Percentiles rank a stretch among this genome's conserved stretches.
These are phyloP conservation scores for Ornithoptera priamus DNA, from an alignment of 2,888 invertebrate species.

Conservation along the genomic window DNA sequence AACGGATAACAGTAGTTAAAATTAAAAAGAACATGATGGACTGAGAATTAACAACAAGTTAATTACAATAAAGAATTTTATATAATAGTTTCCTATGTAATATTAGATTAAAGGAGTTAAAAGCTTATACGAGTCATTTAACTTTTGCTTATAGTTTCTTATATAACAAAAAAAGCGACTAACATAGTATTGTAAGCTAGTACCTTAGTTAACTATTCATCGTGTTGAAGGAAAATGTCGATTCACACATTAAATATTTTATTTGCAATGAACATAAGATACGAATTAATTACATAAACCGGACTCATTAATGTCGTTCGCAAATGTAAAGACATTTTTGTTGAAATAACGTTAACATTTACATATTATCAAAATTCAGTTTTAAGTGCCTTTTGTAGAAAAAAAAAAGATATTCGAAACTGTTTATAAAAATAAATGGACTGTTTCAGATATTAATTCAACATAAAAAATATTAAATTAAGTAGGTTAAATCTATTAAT, in stretches of 20 bases:
- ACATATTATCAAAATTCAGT: conserved; percentile 1
- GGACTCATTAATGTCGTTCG: conserved; percentile 7
- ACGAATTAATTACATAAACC: conserved; percentile 23
- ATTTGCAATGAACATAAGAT: conserved; percentile 16
- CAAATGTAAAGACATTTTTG: conserved; percentile 18
- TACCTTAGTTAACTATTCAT: conserved; percentile 15
- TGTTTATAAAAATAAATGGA: not conserved
- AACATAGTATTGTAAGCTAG: not conserved
- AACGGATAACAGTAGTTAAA: conserved; percentile 27
- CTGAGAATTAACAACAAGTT: not conserved
- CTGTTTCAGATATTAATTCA: not conserved
- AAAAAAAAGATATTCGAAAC: not conserved
- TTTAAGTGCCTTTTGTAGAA: not conserved
- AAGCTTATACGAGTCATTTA: too few relatives aligned
- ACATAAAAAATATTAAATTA: not conserved
- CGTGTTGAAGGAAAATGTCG: conserved; percentile 18
- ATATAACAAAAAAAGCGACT: not conserved
- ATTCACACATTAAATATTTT: conserved; percentile 21
- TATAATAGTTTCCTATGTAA: not conserved
- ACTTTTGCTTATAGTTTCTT: too few relatives aligned
- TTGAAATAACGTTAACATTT: conserved; percentile 15
- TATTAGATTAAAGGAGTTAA: not conserved
- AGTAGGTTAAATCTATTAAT: not conserved
- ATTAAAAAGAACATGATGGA: conserved; percentile 4
- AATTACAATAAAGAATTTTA: not conserved